These are phyloP conservation scores for Volucella inflata DNA, from an alignment of 2,888 invertebrate species.

Conservation along the genomic window DNA sequence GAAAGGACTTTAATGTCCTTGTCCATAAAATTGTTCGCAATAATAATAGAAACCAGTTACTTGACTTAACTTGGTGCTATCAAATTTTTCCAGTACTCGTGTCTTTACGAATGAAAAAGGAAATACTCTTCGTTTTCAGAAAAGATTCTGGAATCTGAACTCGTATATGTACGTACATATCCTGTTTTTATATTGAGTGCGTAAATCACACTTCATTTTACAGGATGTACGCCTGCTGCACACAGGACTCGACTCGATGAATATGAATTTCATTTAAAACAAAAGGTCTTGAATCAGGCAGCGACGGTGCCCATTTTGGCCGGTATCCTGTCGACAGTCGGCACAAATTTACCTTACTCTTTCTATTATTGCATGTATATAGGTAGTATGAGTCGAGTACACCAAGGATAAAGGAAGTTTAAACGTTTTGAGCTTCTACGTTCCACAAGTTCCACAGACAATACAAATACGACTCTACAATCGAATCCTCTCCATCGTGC, in stretches of 20 bases:
- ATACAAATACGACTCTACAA: conserved; percentile 36
- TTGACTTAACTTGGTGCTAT: too few relatives aligned
- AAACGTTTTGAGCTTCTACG: conserved; percentile 57
- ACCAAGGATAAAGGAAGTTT: conserved; percentile 44
- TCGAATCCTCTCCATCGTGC: conserved; percentile 7
- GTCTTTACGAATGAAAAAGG: background rate
- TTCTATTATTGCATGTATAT: background rate
- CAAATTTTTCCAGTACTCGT: background rate
- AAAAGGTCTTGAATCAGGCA: conserved; percentile 57
- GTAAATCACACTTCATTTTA: conserved; percentile 75
- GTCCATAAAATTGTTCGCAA: conserved; percentile 51
- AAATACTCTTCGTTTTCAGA: background rate
- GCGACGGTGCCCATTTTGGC: background rate
- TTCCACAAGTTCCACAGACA: conserved; percentile 69
- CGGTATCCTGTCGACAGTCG: conserved; percentile 55
- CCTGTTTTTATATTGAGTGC: conserved; percentile 63
- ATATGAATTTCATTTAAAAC: conserved; percentile 69
- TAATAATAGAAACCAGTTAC: conserved; percentile 26
- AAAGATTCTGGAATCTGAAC: conserved; percentile 10
- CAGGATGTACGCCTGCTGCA: conserved; percentile 56
- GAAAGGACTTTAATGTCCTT: conserved; percentile 44
- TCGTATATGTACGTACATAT: conserved; percentile 53
- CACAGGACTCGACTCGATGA: conserved; percentile 46
- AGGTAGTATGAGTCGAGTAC: background rate
- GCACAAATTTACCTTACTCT: background rate